Evolutionary conservation across 2,888 invertebrate genomes (phyloP), one percentile per base, ranked within the genome.

Genomic region (Ochropleura leucogaster): DNA sequence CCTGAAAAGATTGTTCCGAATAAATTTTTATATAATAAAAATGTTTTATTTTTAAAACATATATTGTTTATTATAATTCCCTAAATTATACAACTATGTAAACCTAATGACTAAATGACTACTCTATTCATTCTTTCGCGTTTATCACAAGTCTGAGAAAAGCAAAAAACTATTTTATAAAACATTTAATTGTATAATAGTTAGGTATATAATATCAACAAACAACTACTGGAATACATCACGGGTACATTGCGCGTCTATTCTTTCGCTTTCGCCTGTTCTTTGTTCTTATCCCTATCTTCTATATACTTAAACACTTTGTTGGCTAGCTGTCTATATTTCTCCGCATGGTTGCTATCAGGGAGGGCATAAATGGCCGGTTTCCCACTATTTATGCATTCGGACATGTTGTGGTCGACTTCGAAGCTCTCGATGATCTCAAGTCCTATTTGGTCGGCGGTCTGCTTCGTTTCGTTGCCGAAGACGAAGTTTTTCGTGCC

Each of bases 331-430:
- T 91, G 92, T 64, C 95, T 92, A 64, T 96, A 96, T 70, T 96
- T 96, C 78, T 96, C 95, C 0, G 96, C 95, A 80, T 96, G 96
- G 79, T 89, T 87, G 84, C 97, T 97, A 65, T 97, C 96, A 0
- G 98, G 97, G 16, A 97, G 92, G 0, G 97, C 96, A 67, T 98
- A 94, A 71, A 98, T 97, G 4, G 98, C 97, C 0, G 99, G 99
- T 82, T 97, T 97, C 3, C 98, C 98, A 68, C 94, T 96, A 91
- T 98, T 98, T 75, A 97, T 97, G 73, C 97, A 97, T 83, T 97
- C 96, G 0, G 97, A 97, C 91, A 98, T 97, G 68, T 96, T 95
- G n/a, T 97, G 95, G 83, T 98, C 97, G 8, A 99, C 96, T 75
- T 98, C 98, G 79, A 99, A 97, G 90, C 97, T 98, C 73, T 97